Evolutionary conservation across 2,113 vertebrate species (phyloP).

Genomic region (Podocnemis expansa): DNA sequence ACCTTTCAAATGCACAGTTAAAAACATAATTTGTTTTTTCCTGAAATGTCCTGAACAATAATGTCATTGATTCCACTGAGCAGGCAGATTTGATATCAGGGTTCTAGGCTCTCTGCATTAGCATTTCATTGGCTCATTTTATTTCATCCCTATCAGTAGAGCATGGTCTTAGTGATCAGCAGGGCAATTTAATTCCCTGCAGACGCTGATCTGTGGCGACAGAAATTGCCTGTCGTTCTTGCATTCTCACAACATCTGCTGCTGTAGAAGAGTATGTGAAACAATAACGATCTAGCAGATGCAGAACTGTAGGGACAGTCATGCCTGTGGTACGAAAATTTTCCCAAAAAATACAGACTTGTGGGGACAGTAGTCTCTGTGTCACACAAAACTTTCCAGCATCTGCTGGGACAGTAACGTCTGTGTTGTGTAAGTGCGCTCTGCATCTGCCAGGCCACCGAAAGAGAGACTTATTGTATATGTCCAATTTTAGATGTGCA

Average conservation of each 20-base stretch:
- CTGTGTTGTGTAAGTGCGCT: constrained; percentile 53
- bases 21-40: neutral
- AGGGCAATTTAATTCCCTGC: constrained; percentile 39
- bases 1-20: neutral
- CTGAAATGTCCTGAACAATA: neutral
- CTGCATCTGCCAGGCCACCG: constrained; percentile 59
- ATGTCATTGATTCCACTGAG: neutral
- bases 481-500: constrained; percentile 41
- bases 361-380: constrained; percentile 72
- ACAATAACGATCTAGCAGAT: constrained; percentile 64
- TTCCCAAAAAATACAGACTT: constrained; percentile 35
- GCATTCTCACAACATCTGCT: constrained; percentile 49
- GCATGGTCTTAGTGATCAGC: constrained; percentile 8
- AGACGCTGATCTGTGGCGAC: constrained; percentile 50
- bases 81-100: neutral
- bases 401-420: constrained; percentile 69
- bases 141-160: neutral
- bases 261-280: constrained; percentile 14
- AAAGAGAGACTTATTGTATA: constrained; percentile 65
- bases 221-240: constrained; percentile 49
- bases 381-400: constrained; percentile 50
- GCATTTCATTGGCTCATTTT: neutral
- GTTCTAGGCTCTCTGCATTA: neutral
- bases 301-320: constrained; percentile 67
- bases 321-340: constrained; percentile 62